Percentiles rank a stretch among this genome's conserved stretches.
Conservation (phyloP, 2,888 invertebrate genomes). For the Noctua pronuba region DNA sequence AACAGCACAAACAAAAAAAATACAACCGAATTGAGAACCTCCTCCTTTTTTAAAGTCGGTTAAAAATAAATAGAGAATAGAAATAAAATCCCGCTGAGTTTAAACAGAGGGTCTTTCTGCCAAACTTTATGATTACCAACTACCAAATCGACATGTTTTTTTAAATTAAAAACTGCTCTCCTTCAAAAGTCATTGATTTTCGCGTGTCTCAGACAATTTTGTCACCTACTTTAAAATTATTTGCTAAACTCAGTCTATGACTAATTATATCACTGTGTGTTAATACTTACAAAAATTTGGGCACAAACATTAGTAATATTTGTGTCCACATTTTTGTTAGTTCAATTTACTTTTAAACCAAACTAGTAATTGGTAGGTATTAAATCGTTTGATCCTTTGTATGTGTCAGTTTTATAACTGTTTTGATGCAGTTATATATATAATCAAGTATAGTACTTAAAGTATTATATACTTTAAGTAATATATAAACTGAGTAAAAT, state of each 20-base stretch:
- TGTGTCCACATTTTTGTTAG: background rate
- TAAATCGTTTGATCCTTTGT: background rate
- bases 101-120: background rate
- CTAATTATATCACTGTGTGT: slow-evolving; percentile 10
- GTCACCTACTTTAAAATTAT: slow-evolving; percentile 25
- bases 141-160: background rate
- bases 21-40: too few species aligned
- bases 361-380: background rate
- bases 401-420: background rate
- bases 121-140: background rate
- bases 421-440: too few species aligned
- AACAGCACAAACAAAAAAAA: too few species aligned
- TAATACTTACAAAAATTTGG: background rate
- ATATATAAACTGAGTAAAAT: background rate
- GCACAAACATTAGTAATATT: background rate
- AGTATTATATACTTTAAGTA: too few species aligned
- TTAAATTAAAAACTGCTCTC: background rate
- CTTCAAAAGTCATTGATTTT: slow-evolving; percentile 16
- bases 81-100: background rate
- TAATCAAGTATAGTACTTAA: too few species aligned
- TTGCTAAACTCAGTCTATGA: background rate
- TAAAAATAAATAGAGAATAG: background rate
- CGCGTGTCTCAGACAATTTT: slow-evolving; percentile 5
- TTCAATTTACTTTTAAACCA: background rate
- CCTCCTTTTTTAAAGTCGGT: too few species aligned